Evolutionary conservation across 2,113 vertebrate species (phyloP), one percentile per base, ranked within the genome.

Genomic region (Grammomys surdaster): DNA sequence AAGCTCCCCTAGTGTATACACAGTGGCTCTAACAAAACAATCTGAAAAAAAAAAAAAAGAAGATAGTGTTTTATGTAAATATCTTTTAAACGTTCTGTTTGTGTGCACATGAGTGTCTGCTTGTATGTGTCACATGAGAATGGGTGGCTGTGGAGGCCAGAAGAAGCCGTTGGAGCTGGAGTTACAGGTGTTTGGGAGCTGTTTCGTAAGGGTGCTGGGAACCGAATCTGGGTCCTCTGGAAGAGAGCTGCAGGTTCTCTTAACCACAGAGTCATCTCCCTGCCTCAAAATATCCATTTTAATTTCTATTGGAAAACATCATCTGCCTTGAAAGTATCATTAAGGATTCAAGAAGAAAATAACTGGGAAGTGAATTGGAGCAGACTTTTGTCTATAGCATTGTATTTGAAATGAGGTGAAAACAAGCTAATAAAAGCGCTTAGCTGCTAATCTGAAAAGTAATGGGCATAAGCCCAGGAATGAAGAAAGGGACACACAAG

Each of bases 331-430:
- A 76, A 95, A 80, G 5, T 78, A 28, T 65, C 20, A 69, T 80
- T 56, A 85, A 89, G 60, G 33, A 80, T 75, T 76, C 19, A 46
- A 91, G 67, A 87, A 92, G 19, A 40, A n/a, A 89, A 31, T 31
- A 60, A 69, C 26, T 5, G 12, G 31, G 9, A 89, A 77, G 33
- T 48, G 54, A 91, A 87, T 89, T 48, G 43, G 69, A 63, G 51
- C 85, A 24, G 40, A 86, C 36, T 81, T 94, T 90, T 92, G 33
- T 77, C 43, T 91, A 48, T 72, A 88, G 73, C 7, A 3, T 84
- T 88, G 36, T 92, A 58, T 84, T 90, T 95, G 24, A 77, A 72
- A 87, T 81, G 46, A 95, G 19, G 86, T 89, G 19, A 91, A 95
- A 94, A 95, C 31, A 63, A 88, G 76, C 60, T 67, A 76, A 81